Evolutionary conservation across 2,113 vertebrate species (phyloP), one percentile per base, ranked within the genome.

Genomic region (Sigmodon hispidus): DNA sequence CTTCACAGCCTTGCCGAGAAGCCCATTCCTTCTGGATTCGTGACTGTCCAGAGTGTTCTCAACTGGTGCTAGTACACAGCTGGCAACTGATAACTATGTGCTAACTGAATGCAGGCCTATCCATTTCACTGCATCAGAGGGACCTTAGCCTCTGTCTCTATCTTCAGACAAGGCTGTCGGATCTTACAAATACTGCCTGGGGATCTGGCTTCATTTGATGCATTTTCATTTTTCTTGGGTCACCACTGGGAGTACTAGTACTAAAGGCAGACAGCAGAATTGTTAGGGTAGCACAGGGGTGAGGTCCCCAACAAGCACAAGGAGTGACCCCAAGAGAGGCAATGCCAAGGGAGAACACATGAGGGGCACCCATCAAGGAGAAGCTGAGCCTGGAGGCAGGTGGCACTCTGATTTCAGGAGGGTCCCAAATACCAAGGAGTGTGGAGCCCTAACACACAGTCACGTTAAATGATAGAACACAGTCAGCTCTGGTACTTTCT

Each of bases 391-490:
- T 69, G 59, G 73, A 73, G 63, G 75, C 59, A 92, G 69, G 72
- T 45, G 63, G 69, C 31, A 59, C 15, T 45, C 31, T 9, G 77
- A 80, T 22, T 61, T 89, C 50, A 72, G 69, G 76, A 93, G 81
- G 50, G 13, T 70, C 11, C 17, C 65, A 55, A 79, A n/a, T 8
- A 91, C 73, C 72, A 55, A 11, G 63, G 73, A 91, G 21, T 63
- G 81, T 45, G 55, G 63, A 89, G 5, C 34, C 22, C 81, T 91
- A 90, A 87, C 31, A 63, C n/a, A 67, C 11, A 92, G 50, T 40
- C 63, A 91, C 59, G 81, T 83, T 95, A 69, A 92, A 43, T 43
- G 57, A 45, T 89, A 93, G 76, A 63, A 89, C n/a, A 88, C 87
- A 95, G 69, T 63, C 91, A 75, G 52, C 24, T 48, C 50, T 1